Base-by-base conservation (phyloP, 2,888 invertebrate genomes). In the Oegoconia quadripuncta region DNA sequence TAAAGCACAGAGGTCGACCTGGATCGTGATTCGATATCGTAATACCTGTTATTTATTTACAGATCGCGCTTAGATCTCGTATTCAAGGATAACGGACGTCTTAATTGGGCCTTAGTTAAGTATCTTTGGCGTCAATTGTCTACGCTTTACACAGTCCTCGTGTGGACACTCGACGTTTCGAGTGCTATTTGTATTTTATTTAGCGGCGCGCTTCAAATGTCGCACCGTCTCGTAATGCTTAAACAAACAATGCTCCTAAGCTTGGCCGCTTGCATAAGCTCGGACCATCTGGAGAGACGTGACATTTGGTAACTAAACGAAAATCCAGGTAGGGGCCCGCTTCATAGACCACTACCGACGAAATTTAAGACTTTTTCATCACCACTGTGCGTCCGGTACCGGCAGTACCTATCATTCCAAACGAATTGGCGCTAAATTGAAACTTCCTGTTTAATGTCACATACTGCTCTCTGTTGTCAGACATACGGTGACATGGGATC, bases 201-300 rank as follows among this genome's bases (percentile, higher is more conserved):
- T 87, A 87, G 86, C 87, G 84, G 80, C 67, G 74, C 65, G 76
- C 80, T 79, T 84, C 82, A 84, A 84, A 84, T 84, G 78, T 82
- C 75, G 79, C 76, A 75, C 82, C 82, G 76, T 79, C 84, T 82
- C 77, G 87, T 86, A 84, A 87, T 84, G 79, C 83, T 84, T 82
- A 66, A 74, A 72, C 73, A 83, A 80, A 86, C 83, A 84, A 75
- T 73, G 69, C 64, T 66, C 62, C 64, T 64, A 62, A 70, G 68
- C 65, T 50, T 55, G 64, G 52, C 65, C 66, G 76, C 83, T 83
- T 79, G 79, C 80, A 80, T 79, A 81, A 83, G 77, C 74, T 63
- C 63, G 51, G 70, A 65, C 82, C 87, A 86, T 86, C 86, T 86
- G 87, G 81, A 74, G 75, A 70, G 76, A 78, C 80, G 78, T 78